Percentiles rank a stretch among this genome's conserved stretches.
Conservation (phyloP, 1,140 invertebrate genomes). For the Aporrectodea caliginosa region DNA sequence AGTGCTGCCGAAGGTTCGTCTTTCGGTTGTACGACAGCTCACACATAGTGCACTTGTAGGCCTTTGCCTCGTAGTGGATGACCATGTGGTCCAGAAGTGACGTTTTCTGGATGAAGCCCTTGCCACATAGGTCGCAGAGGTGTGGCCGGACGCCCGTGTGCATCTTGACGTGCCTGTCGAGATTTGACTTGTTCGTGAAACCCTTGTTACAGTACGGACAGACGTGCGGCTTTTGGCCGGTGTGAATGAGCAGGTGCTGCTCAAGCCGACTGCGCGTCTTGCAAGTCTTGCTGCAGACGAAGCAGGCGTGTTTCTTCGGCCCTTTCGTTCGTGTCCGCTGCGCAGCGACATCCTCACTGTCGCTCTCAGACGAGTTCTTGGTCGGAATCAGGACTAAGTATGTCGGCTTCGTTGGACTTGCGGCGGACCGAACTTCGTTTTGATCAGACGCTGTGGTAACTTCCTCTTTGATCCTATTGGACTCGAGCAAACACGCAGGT, state of each 20-base stretch:
- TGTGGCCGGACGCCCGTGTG: slow-evolving; percentile 80
- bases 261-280: background rate
- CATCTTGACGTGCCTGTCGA: slow-evolving; percentile 60
- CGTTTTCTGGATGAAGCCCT: slow-evolving; percentile 69
- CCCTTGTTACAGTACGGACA: slow-evolving; percentile 37
- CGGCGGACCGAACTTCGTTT: background rate
- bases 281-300: background rate
- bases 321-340: background rate
- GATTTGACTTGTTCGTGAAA: slow-evolving; percentile 58
- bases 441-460: background rate
- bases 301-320: background rate
- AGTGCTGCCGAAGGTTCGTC: slow-evolving; percentile 73
- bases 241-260: slow-evolving; percentile 11
- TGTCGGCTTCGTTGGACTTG: background rate
- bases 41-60: slow-evolving; percentile 76
- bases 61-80: slow-evolving; percentile 68
- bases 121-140: slow-evolving; percentile 46
- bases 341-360: background rate
- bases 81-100: slow-evolving; percentile 69
- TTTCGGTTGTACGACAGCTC: slow-evolving; percentile 79
- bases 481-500: background rate
- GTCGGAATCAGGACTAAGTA: background rate
- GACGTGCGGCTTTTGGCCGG: slow-evolving; percentile 35
- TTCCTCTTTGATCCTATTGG: background rate
- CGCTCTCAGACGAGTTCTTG: background rate